Conservation (phyloP, 2,888 invertebrate species). For the Sacculina carcini region DNA sequence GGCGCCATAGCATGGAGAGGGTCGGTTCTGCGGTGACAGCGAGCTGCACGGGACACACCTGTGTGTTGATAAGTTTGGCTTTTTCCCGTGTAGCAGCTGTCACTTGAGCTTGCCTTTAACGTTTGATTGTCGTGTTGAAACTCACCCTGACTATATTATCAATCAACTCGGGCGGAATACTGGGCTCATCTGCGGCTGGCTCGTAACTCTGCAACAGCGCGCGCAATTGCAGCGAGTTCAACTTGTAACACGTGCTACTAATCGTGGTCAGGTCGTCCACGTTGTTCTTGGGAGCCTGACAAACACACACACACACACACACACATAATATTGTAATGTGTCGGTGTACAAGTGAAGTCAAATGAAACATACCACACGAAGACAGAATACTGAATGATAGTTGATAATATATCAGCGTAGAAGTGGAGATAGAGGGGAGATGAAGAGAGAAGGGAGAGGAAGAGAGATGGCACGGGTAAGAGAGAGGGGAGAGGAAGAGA, state of each 20-base stretch:
- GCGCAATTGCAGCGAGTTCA: conserved; percentile 80
- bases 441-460: background rate
- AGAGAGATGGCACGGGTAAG: no score
- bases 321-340: background rate
- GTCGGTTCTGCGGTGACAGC: no score
- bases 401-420: background rate
- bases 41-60: no score
- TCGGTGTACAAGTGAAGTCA: background rate
- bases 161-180: conserved; percentile 32
- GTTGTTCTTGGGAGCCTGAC: background rate
- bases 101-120: no score
- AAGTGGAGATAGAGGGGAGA: background rate
- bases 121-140: no score
- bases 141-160: conserved; percentile 30
- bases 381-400: background rate
- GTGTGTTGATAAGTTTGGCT: no score
- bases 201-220: conserved; percentile 54
- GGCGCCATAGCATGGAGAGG: no score
- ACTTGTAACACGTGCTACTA: conserved; percentile 76
- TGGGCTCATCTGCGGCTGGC: conserved; percentile 31
- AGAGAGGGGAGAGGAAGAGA: background rate
- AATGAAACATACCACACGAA: background rate
- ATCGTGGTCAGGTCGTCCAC: conserved; percentile 61
- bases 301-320: conserved; percentile 5
- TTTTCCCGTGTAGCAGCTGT: no score